These are phyloP conservation scores for Zaprionus inermis DNA, from an alignment of 1,140 invertebrate species.

Conservation along the genomic window DNA sequence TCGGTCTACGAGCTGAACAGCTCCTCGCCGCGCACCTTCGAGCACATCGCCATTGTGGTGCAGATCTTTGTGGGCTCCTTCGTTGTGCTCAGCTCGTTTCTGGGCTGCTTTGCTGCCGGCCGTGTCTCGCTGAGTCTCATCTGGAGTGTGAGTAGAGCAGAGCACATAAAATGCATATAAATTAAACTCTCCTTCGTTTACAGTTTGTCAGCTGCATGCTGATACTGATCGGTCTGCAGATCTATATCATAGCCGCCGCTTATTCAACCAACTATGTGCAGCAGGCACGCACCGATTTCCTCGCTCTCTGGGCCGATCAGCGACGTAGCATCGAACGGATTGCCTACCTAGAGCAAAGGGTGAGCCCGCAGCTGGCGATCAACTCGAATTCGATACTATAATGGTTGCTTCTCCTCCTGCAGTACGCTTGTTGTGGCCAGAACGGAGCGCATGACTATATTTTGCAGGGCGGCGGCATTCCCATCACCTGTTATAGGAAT, in stretches of 20 bases:
- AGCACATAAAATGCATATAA: background rate
- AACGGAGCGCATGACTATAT: slow-evolving; percentile 65
- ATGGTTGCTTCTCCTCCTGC: background rate
- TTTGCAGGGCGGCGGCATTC: slow-evolving; percentile 57
- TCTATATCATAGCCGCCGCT: slow-evolving; percentile 74
- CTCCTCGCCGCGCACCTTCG: slow-evolving; percentile 74
- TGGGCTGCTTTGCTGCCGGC: slow-evolving; percentile 72
- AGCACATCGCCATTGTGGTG: slow-evolving; percentile 76
- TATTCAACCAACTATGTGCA: slow-evolving; percentile 75
- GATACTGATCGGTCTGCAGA: slow-evolving; percentile 71
- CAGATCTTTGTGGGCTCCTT: slow-evolving; percentile 82
- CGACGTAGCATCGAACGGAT: slow-evolving; percentile 54
- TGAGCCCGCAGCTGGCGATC: background rate
- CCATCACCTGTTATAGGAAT: slow-evolving; percentile 61
- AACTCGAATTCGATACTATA: background rate
- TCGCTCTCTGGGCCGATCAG: slow-evolving; percentile 62
- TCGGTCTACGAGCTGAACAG: slow-evolving; percentile 75
- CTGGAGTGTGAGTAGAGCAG: slow-evolving; percentile 65
- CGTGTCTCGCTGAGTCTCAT: slow-evolving; percentile 69
- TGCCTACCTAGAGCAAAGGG: slow-evolving; percentile 64
- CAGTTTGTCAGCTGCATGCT: slow-evolving; percentile 74
- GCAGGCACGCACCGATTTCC: slow-evolving; percentile 62
- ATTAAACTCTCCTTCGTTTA: background rate
- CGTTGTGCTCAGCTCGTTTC: slow-evolving; percentile 75
- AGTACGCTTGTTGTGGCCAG: slow-evolving; percentile 74